These are phyloP conservation scores for Sipha maydis DNA, from an alignment of 2,888 invertebrate genomes.

Conservation along the genomic window DNA sequence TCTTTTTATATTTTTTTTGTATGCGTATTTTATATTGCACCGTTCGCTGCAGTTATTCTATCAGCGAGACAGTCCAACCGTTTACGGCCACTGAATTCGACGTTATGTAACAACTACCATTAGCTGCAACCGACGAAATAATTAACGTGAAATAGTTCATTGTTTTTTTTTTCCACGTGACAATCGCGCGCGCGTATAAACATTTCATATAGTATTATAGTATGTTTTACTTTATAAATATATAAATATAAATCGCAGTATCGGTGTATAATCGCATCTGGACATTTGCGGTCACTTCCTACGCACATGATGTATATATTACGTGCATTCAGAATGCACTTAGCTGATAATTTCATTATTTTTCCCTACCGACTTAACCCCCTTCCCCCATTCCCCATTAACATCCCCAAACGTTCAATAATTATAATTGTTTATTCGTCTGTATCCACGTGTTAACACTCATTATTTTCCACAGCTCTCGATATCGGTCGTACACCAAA, in stretches of 20 bases:
- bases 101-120: conserved; percentile 3
- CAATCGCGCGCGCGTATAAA: neutral
- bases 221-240: conserved; percentile 9
- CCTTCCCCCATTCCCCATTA: too few species aligned
- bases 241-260: neutral
- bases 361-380: too few species aligned
- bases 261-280: neutral
- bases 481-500: too few species aligned
- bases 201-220: neutral
- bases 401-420: too few species aligned
- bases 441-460: too few species aligned
- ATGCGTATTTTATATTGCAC: neutral
- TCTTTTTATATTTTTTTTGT: neutral
- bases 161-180: neutral
- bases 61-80: neutral
- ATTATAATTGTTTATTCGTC: too few species aligned
- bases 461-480: too few species aligned
- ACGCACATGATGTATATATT: neutral
- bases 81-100: conserved; percentile 32
- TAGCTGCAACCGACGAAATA: neutral
- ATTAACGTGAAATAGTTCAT: neutral
- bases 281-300: neutral
- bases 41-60: neutral
- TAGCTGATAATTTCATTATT: too few species aligned
- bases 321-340: neutral